phyloP scores from a whole-genome alignment of 1,140 invertebrate species.

The Sinonovacula constricta region DNA sequence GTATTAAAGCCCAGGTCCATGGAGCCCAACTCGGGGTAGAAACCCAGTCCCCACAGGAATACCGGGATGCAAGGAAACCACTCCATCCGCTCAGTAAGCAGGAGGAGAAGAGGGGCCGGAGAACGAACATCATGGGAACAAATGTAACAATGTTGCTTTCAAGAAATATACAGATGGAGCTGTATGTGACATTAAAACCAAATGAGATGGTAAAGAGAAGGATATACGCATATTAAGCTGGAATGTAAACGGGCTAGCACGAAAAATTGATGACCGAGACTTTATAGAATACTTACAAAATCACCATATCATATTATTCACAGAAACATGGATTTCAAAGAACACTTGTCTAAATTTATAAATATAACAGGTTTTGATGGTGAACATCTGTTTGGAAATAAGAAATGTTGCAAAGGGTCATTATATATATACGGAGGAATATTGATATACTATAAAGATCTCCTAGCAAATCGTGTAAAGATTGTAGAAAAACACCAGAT shows the following conservation, averaged over 20 bases:
- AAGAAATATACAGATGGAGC: too few species aligned
- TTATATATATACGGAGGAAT: neutral
- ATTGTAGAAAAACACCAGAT: neutral
- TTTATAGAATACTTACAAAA: neutral
- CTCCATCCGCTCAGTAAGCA: neutral
- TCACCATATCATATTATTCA: neutral
- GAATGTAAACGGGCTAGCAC: constrained; percentile 17
- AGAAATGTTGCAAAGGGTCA: neutral
- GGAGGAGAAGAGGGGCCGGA: neutral
- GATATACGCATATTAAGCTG: too few species aligned
- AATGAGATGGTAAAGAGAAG: neutral
- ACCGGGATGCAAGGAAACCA: neutral
- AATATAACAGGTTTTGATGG: neutral
- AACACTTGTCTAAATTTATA: constrained; percentile 1
- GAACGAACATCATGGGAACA: too few species aligned
- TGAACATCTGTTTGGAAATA: neutral
- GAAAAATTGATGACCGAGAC: too few species aligned
- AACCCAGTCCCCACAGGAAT: neutral
- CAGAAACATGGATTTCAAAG: neutral
- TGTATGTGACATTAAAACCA: neutral
- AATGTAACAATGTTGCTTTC: too few species aligned
- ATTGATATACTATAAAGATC: neutral
- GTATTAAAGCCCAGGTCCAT: neutral
- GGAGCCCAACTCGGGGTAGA: neutral
- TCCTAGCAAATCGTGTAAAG: constrained; percentile 7